A percentile compares a stretch with the other conserved stretches of the same genome.
Evolutionary conservation across 2,888 invertebrate species (phyloP).

Genomic region (Trachelus tabidus): DNA sequence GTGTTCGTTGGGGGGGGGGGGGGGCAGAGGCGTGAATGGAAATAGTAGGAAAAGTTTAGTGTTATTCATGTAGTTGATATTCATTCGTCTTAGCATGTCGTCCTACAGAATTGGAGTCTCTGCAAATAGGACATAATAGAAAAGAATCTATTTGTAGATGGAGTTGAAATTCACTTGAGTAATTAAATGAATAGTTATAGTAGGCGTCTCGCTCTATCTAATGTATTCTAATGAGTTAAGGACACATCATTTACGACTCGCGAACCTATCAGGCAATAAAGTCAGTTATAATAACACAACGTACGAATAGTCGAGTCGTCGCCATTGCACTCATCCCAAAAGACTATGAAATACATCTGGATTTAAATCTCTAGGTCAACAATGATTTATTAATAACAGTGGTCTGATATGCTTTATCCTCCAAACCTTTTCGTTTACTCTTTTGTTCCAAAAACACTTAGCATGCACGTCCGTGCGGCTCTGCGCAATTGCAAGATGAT

Average conservation of each 20-base stretch:
- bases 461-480: neutral
- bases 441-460: slow-evolving; percentile 19
- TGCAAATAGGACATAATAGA: neutral
- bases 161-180: neutral
- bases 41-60: neutral
- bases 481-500: neutral
- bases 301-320: neutral
- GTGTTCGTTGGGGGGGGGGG: neutral
- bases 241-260: neutral
- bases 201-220: neutral
- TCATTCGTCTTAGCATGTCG: neutral
- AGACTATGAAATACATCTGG: slow-evolving; percentile 45
- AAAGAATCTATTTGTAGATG: neutral
- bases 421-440: slow-evolving; percentile 25
- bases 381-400: slow-evolving; percentile 61
- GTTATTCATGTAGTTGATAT: neutral
- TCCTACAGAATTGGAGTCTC: neutral
- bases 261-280: neutral
- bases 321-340: slow-evolving; percentile 60
- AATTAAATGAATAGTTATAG: neutral
- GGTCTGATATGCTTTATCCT: slow-evolving; percentile 62
- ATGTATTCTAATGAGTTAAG: neutral
- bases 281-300: neutral
- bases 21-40: neutral
- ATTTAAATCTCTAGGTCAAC: slow-evolving; percentile 47